These are phyloP conservation scores for Leptarthrus brevirostris DNA, from an alignment of 2,888 invertebrate genomes.

Conservation along the genomic window DNA sequence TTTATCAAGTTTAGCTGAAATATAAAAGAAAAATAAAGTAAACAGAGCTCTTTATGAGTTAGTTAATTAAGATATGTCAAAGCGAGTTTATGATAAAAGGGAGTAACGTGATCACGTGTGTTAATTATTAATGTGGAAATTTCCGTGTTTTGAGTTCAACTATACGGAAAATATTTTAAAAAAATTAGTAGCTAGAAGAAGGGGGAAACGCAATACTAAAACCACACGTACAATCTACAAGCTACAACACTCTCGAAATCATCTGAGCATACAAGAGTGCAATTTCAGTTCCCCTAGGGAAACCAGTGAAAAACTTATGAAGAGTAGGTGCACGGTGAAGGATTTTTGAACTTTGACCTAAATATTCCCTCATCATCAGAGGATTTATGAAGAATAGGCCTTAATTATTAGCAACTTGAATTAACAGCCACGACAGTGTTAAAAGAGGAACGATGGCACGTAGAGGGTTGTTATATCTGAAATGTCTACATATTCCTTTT, in stretches of 20 bases:
- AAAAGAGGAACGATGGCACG: background rate
- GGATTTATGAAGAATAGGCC: conserved; percentile 42
- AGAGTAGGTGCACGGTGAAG: conserved; percentile 34
- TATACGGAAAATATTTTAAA: conserved; percentile 19
- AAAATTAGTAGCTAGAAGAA: background rate
- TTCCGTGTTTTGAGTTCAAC: conserved; percentile 29
- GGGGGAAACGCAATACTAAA: conserved; percentile 31
- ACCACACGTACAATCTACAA: conserved; percentile 44
- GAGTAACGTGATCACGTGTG: background rate
- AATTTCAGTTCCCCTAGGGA: conserved; percentile 30
- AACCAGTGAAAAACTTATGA: conserved; percentile 25
- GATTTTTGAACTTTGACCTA: conserved; percentile 50
- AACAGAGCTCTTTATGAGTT: background rate
- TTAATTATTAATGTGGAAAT: conserved; percentile 25
- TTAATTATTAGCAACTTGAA: conserved; percentile 49
- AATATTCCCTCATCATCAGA: conserved; percentile 27
- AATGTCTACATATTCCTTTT: conserved; percentile 26
- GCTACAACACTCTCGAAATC: conserved; percentile 43
- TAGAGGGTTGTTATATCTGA: conserved; percentile 7
- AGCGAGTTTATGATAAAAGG: background rate
- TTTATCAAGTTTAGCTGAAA: too few species aligned
- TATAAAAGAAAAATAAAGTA: too few species aligned
- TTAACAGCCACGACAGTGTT: conserved; percentile 5
- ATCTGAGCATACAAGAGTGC: conserved; percentile 40
- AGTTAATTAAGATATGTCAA: conserved; percentile 24